A percentile compares a stretch with the other conserved stretches of the same genome.
These are phyloP conservation scores for Percopsis transmontana DNA, from an alignment of 2,113 vertebrate genomes.

Conservation along the genomic window DNA sequence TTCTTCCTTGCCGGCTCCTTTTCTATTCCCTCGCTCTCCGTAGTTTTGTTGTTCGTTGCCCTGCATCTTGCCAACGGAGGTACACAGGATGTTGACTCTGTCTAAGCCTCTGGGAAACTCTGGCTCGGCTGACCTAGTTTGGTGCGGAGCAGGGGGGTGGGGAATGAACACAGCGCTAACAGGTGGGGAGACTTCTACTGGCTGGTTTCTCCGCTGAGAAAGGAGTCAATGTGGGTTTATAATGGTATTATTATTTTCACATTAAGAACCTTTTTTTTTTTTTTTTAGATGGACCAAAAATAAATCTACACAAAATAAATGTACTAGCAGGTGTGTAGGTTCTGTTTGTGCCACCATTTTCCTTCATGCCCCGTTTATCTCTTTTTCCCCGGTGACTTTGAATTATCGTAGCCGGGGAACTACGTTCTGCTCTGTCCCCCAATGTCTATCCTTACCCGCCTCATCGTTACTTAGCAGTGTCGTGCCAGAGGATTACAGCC, in stretches of 20 bases:
- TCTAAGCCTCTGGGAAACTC: slow-evolving; percentile 56
- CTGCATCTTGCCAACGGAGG: slow-evolving; percentile 53
- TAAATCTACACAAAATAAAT: too few relatives aligned
- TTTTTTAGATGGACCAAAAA: background rate
- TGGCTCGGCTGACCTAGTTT: slow-evolving; percentile 73
- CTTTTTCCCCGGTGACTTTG: slow-evolving; percentile 11
- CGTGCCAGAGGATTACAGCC: slow-evolving; percentile 7
- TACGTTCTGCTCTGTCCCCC: slow-evolving; percentile 11
- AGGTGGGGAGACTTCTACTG: slow-evolving; percentile 35
- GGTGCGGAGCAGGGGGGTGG: slow-evolving; percentile 31
- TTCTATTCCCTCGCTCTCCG: slow-evolving; percentile 11
- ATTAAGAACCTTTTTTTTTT: background rate
- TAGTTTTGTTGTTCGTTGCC: slow-evolving; percentile 29
- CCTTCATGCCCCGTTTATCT: background rate
- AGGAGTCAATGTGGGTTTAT: too few relatives aligned
- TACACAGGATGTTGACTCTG: slow-evolving; percentile 68
- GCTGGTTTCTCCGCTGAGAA: background rate
- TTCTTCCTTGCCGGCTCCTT: background rate
- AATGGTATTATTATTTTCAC: too few relatives aligned
- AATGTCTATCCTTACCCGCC: background rate
- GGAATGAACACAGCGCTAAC: slow-evolving; percentile 56
- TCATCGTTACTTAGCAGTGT: background rate
- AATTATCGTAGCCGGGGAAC: slow-evolving; percentile 24
- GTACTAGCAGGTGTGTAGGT: too few relatives aligned
- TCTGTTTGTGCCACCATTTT: background rate